Percentiles rank a stretch among this genome's conserved stretches.
Conservation (phyloP, 2,888 invertebrate genomes). For the Lycia hirtaria region DNA sequence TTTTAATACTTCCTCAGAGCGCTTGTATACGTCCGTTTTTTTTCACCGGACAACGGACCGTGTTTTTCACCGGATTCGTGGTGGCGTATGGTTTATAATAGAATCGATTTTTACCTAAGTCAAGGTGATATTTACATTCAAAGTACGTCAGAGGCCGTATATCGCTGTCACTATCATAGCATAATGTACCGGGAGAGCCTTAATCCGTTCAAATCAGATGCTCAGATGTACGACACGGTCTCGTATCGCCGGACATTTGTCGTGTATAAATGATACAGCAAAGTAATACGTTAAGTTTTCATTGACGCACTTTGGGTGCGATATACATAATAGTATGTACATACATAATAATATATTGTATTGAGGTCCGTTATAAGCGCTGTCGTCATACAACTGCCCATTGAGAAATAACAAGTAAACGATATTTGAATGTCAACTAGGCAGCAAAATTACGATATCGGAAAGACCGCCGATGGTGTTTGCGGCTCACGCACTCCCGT, state of each 20-base stretch:
- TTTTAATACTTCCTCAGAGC: too few relatives aligned
- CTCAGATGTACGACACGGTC: constrained; percentile 25
- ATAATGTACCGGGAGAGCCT: constrained; percentile 28
- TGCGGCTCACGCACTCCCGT: constrained; percentile 70
- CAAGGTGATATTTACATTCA: constrained; percentile 36
- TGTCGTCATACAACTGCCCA: constrained; percentile 72
- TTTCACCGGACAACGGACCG: too few relatives aligned
- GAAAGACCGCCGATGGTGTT: constrained; percentile 64
- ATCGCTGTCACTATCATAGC: constrained; percentile 22
- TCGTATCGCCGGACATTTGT: constrained; percentile 29
- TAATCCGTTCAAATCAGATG: constrained; percentile 21
- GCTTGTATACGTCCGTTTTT: too few relatives aligned
- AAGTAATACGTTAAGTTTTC: constrained; percentile 40
- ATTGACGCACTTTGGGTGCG: constrained; percentile 60
- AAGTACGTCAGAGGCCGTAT: constrained; percentile 27
- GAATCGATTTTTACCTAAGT: constrained; percentile 30
- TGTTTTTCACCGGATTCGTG: too few relatives aligned
- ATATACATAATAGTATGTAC: constrained; percentile 63
- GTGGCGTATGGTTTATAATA: constrained; percentile 26
- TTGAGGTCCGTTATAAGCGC: constrained; percentile 69
- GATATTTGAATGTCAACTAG: constrained; percentile 75
- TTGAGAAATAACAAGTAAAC: constrained; percentile 74
- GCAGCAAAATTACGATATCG: constrained; percentile 71
- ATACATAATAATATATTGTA: constrained; percentile 66
- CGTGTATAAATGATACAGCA: constrained; percentile 33